phyloP scores from a whole-genome alignment of 2,797 vertebrate genomes.

The Crocidura indochinensis region DNA sequence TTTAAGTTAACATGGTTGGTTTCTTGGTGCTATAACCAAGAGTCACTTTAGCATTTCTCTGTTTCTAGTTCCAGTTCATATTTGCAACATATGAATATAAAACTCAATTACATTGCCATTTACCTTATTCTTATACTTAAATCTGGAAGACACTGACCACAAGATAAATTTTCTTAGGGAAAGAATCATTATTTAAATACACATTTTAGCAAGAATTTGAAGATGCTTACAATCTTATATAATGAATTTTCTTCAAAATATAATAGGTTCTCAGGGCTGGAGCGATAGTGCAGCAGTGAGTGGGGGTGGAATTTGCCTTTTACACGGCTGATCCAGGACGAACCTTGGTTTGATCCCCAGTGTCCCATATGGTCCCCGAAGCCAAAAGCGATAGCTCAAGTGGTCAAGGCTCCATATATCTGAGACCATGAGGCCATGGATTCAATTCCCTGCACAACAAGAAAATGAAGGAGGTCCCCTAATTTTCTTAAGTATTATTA shows the following conservation, averaged over 20 bases:
- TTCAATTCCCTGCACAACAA: background rate
- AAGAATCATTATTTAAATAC: background rate
- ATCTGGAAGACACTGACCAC: constrained; percentile 23
- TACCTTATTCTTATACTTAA: constrained; percentile 39
- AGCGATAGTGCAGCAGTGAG: background rate
- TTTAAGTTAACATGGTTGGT: background rate
- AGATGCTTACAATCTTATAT: background rate
- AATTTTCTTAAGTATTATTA: background rate
- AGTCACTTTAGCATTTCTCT: background rate
- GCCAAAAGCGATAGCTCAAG: no score
- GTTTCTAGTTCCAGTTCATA: background rate
- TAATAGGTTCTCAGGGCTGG: background rate
- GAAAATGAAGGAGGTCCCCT: background rate
- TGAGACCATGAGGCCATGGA: background rate
- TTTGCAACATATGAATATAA: constrained; percentile 46
- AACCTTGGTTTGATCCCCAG: no score
- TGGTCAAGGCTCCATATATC: background rate
- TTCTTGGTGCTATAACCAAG: background rate
- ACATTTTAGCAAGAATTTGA: constrained; percentile 62
- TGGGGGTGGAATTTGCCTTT: no score
- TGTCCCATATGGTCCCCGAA: no score
- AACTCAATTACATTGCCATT: constrained; percentile 42
- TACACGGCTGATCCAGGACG: no score
- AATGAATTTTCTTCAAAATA: constrained; percentile 42
- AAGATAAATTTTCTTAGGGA: constrained; percentile 57